Base-by-base conservation (phyloP, 2,797 vertebrate genomes). In the Pelobates cultripes region DNA sequence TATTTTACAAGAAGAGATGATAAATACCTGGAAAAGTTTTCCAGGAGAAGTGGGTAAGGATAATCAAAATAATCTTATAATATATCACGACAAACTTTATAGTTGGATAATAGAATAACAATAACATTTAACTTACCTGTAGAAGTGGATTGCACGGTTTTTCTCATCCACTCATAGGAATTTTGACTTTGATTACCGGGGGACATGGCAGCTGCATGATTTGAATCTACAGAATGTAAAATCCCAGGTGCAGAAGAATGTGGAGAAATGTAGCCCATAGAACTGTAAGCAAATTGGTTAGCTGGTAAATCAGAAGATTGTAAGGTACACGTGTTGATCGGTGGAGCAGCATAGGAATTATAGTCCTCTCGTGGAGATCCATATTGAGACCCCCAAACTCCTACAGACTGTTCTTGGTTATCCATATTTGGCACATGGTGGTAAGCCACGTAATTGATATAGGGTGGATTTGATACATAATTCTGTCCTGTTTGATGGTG, bases 101-200 rank as follows among this genome's bases (percentile, higher is more conserved):
- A 12, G 55, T 9, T 57, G 55, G 5, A 6, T 57, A 57, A 57
- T 9, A 12, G 13, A 3, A 57, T 57, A 57, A 57, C 2, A 12
- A 57, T 9, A 57, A 51, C 47, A 5, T 51, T 28, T 61, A 40
- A 72, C 96, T 94, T 89, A 97, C 96, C 96, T 7, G 95, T 93
- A 14, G 93, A 88, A 43, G 94, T 96, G 0, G 94, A 92, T 85
- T 97, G 97, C 55, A 94, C 94, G 0, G 95, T 97, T 94, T 97
- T 98, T 85, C 94, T 95, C 96, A 98, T 98, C 97, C 97, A 99
- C 80, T 97, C 95, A 42, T 96, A 98, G 6, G 96, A 96, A 89
- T 95, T 94, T 90, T 95, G 96, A 84, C 93, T 91, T 89, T 96
- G 96, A 87, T 93, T 94, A 78, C 91, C 94, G 28, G 96, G 95